Conservation (phyloP, 2,888 invertebrate species). For the Platypus cylindrus region DNA sequence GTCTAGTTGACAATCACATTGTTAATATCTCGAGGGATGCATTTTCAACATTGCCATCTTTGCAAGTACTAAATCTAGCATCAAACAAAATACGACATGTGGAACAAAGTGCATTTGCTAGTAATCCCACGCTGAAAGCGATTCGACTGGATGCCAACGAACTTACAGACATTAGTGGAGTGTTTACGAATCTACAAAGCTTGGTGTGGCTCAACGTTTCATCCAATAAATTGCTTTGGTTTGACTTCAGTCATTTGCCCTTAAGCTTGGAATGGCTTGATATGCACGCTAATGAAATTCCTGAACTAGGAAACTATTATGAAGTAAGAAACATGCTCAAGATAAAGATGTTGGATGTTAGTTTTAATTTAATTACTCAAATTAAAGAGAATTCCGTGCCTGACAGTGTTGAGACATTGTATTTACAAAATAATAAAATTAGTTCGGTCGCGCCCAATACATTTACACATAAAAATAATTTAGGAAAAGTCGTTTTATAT, state of each 20-base stretch:
- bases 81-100: slow-evolving; percentile 66
- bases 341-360: slow-evolving; percentile 65
- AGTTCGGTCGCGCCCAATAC: slow-evolving; percentile 56
- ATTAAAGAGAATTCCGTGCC: slow-evolving; percentile 59
- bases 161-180: slow-evolving; percentile 63
- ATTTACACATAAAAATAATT: slow-evolving; percentile 54
- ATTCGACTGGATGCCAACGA: slow-evolving; percentile 68
- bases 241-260: slow-evolving; percentile 70
- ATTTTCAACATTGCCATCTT: slow-evolving; percentile 54
- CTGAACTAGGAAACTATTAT: slow-evolving; percentile 60
- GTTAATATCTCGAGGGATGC: slow-evolving; percentile 63
- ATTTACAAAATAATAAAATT: slow-evolving; percentile 63
- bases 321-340: slow-evolving; percentile 50
- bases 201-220: slow-evolving; percentile 73
- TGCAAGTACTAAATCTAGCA: slow-evolving; percentile 69
- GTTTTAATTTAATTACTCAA: slow-evolving; percentile 56
- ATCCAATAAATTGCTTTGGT: slow-evolving; percentile 64
- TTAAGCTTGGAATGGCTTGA: slow-evolving; percentile 66
- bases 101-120: slow-evolving; percentile 64
- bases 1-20: slow-evolving; percentile 69
- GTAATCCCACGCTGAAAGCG: slow-evolving; percentile 59
- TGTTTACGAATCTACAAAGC: slow-evolving; percentile 59
- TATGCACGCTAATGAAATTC: slow-evolving; percentile 67
- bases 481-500: slow-evolving; percentile 65
- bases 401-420: slow-evolving; percentile 57